Evolutionary conservation across 2,797 vertebrate species (phyloP).

Genomic region (Molossus alvarezi): DNA sequence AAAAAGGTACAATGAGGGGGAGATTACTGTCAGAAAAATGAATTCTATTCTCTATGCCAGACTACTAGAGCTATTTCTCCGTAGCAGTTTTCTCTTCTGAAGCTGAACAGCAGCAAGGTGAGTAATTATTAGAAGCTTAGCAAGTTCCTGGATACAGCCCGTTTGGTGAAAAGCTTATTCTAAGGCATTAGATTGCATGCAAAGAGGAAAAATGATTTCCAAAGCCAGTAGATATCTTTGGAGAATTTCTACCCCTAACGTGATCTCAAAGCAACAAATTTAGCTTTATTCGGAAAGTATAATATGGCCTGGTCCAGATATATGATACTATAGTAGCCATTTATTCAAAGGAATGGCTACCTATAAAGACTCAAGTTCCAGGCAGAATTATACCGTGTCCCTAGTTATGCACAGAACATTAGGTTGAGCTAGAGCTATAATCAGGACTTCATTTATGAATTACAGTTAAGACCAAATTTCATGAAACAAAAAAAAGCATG

Average conservation of each 20-base stretch:
- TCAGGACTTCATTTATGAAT: constrained; percentile 69
- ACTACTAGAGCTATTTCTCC: constrained; percentile 78
- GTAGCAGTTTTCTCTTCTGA: constrained; percentile 81
- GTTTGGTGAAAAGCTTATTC: constrained; percentile 70
- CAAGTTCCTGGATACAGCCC: constrained; percentile 73
- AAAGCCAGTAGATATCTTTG: constrained; percentile 72
- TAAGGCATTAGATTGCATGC: constrained; percentile 54
- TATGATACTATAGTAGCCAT: constrained; percentile 18
- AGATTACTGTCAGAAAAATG: constrained; percentile 75
- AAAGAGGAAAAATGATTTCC: constrained; percentile 42
- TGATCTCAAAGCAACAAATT: constrained; percentile 66
- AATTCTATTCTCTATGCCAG: constrained; percentile 80
- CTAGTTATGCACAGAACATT: constrained; percentile 64
- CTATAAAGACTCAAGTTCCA: constrained; percentile 46
- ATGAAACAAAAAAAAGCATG: background rate
- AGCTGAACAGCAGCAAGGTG: constrained; percentile 77
- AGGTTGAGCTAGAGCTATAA: constrained; percentile 26
- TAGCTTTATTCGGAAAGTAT: constrained; percentile 31
- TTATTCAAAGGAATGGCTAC: constrained; percentile 66
- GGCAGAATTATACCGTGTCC: constrained; percentile 70
- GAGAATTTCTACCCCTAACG: constrained; percentile 46
- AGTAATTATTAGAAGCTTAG: constrained; percentile 85
- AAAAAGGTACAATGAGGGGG: constrained; percentile 68
- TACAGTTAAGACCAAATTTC: constrained; percentile 66
- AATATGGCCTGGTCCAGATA: constrained; percentile 13